A percentile compares a stretch with the other conserved stretches of the same genome.
phyloP scores from a whole-genome alignment of 2,888 invertebrate genomes.

The Chaetogeoica ovagalla region DNA sequence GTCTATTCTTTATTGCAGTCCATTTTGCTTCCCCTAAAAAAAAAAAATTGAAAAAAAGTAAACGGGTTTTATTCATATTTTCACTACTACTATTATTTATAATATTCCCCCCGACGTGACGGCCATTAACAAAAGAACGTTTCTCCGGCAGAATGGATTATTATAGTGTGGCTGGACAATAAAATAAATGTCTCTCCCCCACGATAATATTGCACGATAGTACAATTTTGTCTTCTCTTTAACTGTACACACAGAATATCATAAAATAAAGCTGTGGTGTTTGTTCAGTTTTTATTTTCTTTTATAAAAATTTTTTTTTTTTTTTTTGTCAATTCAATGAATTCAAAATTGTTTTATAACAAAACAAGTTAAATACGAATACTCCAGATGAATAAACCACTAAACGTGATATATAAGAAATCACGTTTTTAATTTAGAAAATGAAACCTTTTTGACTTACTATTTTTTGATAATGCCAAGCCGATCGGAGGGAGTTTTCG shows the following conservation, averaged over 20 bases:
- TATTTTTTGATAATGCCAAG: neutral
- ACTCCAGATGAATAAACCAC: no score
- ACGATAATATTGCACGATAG: neutral
- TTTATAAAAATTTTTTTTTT: slow-evolving; percentile 24
- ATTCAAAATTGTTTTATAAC: neutral
- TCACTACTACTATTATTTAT: slow-evolving; percentile 34
- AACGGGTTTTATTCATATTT: slow-evolving; percentile 21
- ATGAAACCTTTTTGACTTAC: slow-evolving; percentile 36
- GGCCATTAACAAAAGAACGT: slow-evolving; percentile 30
- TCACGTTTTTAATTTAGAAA: slow-evolving; percentile 48
- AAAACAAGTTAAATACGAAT: neutral
- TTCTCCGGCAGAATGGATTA: slow-evolving; percentile 23
- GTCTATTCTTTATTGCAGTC: slow-evolving; percentile 40
- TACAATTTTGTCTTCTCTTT: slow-evolving; percentile 12
- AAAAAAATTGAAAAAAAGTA: neutral
- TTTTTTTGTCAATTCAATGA: neutral
- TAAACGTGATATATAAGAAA: slow-evolving; percentile 36
- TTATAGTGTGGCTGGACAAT: slow-evolving; percentile 34
- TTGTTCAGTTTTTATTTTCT: neutral
- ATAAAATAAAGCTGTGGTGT: slow-evolving; percentile 1
- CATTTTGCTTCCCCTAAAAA: slow-evolving; percentile 38
- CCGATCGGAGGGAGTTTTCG: slow-evolving; percentile 20
- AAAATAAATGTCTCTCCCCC: slow-evolving; percentile 32
- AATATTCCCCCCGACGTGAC: slow-evolving; percentile 32
- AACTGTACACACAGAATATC: slow-evolving; percentile 10